Evolutionary conservation across 2,888 invertebrate genomes (phyloP), one percentile per base, ranked within the genome.

Genomic region (Thumatha senex): DNA sequence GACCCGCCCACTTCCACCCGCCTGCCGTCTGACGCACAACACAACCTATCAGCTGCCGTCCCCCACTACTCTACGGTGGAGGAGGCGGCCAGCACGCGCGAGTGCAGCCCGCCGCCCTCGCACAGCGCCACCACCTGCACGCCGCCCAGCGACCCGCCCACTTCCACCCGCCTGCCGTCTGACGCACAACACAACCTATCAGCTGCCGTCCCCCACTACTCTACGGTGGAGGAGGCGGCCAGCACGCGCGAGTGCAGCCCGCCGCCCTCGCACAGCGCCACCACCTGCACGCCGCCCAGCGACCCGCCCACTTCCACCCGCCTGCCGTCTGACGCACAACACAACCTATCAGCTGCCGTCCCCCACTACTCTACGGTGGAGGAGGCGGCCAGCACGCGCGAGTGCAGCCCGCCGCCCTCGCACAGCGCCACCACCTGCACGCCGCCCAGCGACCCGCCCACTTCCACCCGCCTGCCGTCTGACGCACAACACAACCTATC

Each of bases 61-160:
- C n/a, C n/a, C n/a, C n/a, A n/a, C n/a, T n/a, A n/a, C n/a, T n/a
- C n/a, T n/a, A n/a, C 68, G 91, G 11, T 96, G 95, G 44, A 93
- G 0, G 98, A 98, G 10, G 98, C 96, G 52, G 96, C 95, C 56
- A 98, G 91, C 68, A 98, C 96, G 64, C 97, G 93, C 82, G 97
- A 95, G 88, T 98, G 98, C 63, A 95, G 93, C 51, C 95, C 94
- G 0, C 96, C 96, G 76, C 96, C 96, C 31, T 96, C 94, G 14
- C 97, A 97, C 71, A 98, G 94, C 82, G 98, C 97, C 57, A 98
- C 92, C 61, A 96, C 94, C 85, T 98, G 98, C 62, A 98, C 93
- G 8, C 98, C 98, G 56, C 98, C 98, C 46, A 99, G 92, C 0
- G 97, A 98, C 0, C 98, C 98, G 72, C 95, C 93, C 54, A 97